Conservation (phyloP, 2,888 invertebrate species). For the Pachycephus smyrnensis region DNA sequence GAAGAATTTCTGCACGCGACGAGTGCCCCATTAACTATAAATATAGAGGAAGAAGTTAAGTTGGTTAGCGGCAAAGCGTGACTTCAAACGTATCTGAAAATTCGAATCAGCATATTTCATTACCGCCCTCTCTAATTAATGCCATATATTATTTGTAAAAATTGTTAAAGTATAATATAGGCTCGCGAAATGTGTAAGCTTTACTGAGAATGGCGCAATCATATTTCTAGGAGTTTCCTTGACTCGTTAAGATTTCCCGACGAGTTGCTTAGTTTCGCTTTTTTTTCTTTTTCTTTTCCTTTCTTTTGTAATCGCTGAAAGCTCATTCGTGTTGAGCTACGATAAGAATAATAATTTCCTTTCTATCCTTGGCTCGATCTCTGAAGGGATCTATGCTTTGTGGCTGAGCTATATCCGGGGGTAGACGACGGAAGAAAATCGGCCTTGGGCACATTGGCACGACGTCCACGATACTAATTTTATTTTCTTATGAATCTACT, state of each 20-base stretch:
- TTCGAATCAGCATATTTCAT: constrained; percentile 21
- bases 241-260: neutral
- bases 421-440: neutral
- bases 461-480: constrained; percentile 21
- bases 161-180: neutral
- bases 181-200: neutral
- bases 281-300: neutral
- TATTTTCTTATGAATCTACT: neutral
- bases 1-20: neutral
- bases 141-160: constrained; percentile 13
- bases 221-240: neutral
- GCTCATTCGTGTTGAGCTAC: neutral
- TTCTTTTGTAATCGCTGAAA: neutral
- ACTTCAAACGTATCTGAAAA: constrained; percentile 8
- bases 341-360: neutral
- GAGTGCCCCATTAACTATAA: neutral
- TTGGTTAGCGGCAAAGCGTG: constrained; percentile 1
- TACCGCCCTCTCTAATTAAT: constrained; percentile 16
- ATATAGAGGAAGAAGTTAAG: neutral
- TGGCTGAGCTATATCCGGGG: neutral
- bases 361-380: neutral
- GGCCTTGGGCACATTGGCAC: constrained; percentile 22
- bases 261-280: neutral
- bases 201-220: neutral
- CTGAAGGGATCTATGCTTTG: neutral